Conservation (phyloP, 2,113 vertebrate genomes). For the Campylorhamphus procurvoides region DNA sequence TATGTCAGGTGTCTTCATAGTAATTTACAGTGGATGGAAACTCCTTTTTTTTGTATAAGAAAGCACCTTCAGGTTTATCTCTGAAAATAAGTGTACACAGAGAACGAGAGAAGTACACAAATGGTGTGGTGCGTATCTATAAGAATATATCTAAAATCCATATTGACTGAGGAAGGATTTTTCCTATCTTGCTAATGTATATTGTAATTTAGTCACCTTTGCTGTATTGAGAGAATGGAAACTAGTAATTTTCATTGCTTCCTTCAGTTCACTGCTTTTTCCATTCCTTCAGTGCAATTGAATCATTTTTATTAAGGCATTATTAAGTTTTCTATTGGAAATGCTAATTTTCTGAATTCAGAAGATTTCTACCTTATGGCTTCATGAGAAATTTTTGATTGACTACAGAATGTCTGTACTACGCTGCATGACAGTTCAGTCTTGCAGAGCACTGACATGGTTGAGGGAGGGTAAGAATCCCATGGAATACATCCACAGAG, state of each 20-base stretch:
- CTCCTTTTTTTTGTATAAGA: not conserved
- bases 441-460: not conserved
- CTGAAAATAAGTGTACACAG: not conserved
- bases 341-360: not conserved
- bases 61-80: not conserved
- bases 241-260: not conserved
- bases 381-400: not conserved
- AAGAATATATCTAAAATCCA: not conserved
- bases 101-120: not conserved
- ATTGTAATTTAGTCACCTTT: not conserved
- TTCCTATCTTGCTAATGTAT: not conserved
- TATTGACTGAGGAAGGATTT: not conserved
- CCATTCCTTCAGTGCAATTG: not conserved
- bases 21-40: not conserved
- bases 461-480: not conserved
- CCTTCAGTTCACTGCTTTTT: not conserved
- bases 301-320: not conserved
- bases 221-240: not conserved
- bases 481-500: not conserved
- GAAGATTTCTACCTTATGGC: not conserved
- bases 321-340: not conserved
- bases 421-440: accelerated
- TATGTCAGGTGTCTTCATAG: not conserved
- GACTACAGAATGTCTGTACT: not conserved
- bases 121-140: not conserved